phyloP scores from a whole-genome alignment of 2,888 invertebrate genomes.

The Sipunculus nudus region DNA sequence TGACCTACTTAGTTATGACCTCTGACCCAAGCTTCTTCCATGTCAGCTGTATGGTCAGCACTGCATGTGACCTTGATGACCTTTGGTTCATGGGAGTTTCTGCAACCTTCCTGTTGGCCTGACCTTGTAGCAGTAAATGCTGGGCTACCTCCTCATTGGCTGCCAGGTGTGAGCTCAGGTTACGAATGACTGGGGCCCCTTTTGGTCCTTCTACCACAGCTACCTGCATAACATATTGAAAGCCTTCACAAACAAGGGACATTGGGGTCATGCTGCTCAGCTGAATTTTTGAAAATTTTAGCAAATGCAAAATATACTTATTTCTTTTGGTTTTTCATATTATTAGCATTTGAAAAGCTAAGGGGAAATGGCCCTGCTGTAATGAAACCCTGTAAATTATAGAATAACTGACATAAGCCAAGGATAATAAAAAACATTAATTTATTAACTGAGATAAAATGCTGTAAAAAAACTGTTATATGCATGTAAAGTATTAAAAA shows the following conservation, averaged over 20 bases:
- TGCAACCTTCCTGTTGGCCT: slow-evolving; percentile 58
- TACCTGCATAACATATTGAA: slow-evolving; percentile 43
- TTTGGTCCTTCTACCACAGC: slow-evolving; percentile 54
- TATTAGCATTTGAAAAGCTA: too few relatives aligned
- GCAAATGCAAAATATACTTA: too few relatives aligned
- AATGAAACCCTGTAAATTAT: too few relatives aligned
- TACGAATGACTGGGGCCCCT: slow-evolving; percentile 53
- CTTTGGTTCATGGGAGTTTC: slow-evolving; percentile 61
- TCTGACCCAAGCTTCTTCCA: slow-evolving; percentile 53
- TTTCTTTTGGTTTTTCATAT: too few relatives aligned
- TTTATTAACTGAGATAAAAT: too few relatives aligned
- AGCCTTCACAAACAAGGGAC: not conserved
- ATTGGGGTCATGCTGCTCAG: not conserved
- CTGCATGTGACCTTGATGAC: slow-evolving; percentile 62
- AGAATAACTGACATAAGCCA: too few relatives aligned
- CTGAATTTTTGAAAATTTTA: too few relatives aligned
- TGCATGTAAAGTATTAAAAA: too few relatives aligned
- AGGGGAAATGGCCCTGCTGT: too few relatives aligned
- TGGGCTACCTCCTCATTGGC: slow-evolving; percentile 61
- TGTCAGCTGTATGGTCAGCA: slow-evolving; percentile 58
- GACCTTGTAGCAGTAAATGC: slow-evolving; percentile 55
- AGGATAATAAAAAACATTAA: too few relatives aligned
- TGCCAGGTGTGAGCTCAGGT: slow-evolving; percentile 56
- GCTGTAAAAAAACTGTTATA: too few relatives aligned
- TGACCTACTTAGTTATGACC: slow-evolving; percentile 50